Evolutionary conservation across 1,140 invertebrate species (phyloP).

Genomic region (Limonius californicus): DNA sequence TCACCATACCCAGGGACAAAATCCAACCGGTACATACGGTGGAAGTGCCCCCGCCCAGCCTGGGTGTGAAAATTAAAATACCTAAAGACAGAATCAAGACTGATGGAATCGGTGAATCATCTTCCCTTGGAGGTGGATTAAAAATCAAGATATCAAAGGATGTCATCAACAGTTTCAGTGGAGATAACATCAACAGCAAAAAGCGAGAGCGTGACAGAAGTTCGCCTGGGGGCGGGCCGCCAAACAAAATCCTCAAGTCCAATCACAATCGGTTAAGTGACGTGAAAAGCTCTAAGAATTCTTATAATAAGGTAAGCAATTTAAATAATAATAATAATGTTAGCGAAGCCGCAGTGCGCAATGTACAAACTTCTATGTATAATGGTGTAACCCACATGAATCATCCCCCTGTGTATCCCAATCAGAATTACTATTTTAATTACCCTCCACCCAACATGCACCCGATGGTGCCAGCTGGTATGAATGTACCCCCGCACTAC

Average conservation of each 20-base stretch:
- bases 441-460: constrained; percentile 28
- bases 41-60: constrained; percentile 25
- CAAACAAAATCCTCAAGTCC: constrained; percentile 28
- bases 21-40: constrained; percentile 42
- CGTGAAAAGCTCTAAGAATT: constrained; percentile 43
- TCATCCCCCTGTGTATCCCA: constrained; percentile 3
- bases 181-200: constrained; percentile 33
- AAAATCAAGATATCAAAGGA: constrained; percentile 58
- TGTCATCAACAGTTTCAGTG: constrained; percentile 38
- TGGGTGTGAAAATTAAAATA: constrained; percentile 60
- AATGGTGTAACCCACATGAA: constrained; percentile 2
- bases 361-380: constrained; percentile 13
- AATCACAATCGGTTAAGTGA: constrained; percentile 32
- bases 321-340: constrained; percentile 25
- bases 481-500: constrained; percentile 18
- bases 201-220: constrained; percentile 40
- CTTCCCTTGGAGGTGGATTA: constrained; percentile 42
- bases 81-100: constrained; percentile 57
- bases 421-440: constrained; percentile 16
- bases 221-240: constrained; percentile 22
- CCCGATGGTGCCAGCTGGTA: neutral
- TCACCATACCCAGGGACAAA: constrained; percentile 66
- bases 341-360: constrained; percentile 10
- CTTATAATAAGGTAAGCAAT: constrained; percentile 46
- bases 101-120: constrained; percentile 35